Evolutionary conservation across 2,797 vertebrate genomes (phyloP), one percentile per base, ranked within the genome.

Genomic region (Otolemur crassicaudatus): DNA sequence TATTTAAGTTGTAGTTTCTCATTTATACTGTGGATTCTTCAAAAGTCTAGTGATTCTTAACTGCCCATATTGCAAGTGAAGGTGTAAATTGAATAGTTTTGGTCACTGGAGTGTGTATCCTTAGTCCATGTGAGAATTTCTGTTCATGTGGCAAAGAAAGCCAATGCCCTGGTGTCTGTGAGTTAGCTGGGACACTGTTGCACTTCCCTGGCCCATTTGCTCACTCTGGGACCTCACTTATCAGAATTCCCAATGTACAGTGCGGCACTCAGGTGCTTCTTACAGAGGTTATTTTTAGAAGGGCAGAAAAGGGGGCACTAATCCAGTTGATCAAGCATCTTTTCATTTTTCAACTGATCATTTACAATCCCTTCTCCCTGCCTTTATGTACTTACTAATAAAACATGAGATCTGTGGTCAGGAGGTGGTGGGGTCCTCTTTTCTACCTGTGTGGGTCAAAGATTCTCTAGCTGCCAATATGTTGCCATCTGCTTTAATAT

Each of bases 1-100:
- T 73, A 40, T 91, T 69, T 89, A 53, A 12, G 79, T 82, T 69
- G 70, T 65, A 46, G 2, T 46, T 31, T 96, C 29, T 89, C 77
- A 75, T 87, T 93, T 56, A 34, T 93, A 58, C 20, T 91, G 7
- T 81, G 72, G 31, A 53, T 69, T 91, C 49, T 97, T 79, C 75
- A 75, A 69, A 94, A 91, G 17, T 63, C 88, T 34, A 2, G 49
- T 27, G 37, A 25, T 85, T 61, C 58, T 85, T 89, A 94, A 75
- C 29, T 43, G 29, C 17, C 34, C 10, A 46, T 86, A 76, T 83
- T 60, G 75, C 53, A 69, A 93, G 56, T 80, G 25, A 93, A 79
- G 37, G 46, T 79, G 1, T n/a, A 73, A 49, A 69, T 34, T 31
- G 34, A 61, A 65, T 70, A 40, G 31, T 80, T 88, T 96, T 85